Evolutionary conservation across 2,113 vertebrate species (phyloP).

Genomic region (Eurystomus gularis): DNA sequence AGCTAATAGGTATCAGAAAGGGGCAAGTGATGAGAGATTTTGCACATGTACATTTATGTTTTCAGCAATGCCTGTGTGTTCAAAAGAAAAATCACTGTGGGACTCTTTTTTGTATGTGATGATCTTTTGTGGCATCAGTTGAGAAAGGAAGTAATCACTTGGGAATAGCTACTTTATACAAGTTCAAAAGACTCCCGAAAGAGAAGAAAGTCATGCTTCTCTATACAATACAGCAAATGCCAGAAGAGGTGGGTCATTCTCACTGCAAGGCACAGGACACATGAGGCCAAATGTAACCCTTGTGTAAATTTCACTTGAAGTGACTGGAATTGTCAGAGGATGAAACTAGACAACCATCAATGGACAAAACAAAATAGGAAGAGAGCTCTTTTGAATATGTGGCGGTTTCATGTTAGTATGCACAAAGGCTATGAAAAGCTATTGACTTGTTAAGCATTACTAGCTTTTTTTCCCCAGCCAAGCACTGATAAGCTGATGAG

Average conservation of each 20-base stretch:
- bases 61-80: constrained; percentile 54
- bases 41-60: constrained; percentile 69
- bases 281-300: constrained; percentile 4
- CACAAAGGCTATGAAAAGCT: neutral
- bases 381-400: neutral
- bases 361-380: neutral
- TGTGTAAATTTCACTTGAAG: neutral
- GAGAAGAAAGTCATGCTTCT: constrained; percentile 68
- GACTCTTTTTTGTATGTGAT: constrained; percentile 35
- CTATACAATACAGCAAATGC: constrained; percentile 69
- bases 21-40: constrained; percentile 62
- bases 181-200: constrained; percentile 68
- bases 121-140: constrained; percentile 74
- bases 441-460: neutral
- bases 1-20: constrained; percentile 66
- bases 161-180: constrained; percentile 74
- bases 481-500: neutral
- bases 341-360: neutral
- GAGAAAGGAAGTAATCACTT: constrained; percentile 78
- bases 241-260: constrained; percentile 71
- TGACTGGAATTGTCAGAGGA: neutral
- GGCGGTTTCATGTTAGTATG: neutral
- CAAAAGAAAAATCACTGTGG: constrained; percentile 62
- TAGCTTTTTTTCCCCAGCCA: neutral
- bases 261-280: constrained; percentile 39